Evolutionary conservation across 2,113 vertebrate species (phyloP).

Genomic region (Lethenteron reissneri): DNA sequence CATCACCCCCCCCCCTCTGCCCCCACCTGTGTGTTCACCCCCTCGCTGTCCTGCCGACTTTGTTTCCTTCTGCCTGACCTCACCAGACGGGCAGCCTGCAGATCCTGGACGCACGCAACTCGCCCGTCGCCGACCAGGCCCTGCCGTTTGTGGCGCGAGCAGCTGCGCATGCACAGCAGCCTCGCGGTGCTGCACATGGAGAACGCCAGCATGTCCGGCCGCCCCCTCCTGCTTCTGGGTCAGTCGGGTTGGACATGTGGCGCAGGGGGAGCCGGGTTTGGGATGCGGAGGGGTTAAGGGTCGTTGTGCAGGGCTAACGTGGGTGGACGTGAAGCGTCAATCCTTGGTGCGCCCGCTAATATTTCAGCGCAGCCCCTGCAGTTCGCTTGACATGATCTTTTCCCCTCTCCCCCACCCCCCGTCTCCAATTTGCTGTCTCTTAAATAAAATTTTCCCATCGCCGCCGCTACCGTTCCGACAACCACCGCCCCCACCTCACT

Average conservation of each 20-base stretch:
- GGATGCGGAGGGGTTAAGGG: too few species aligned
- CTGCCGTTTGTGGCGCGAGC: constrained; percentile 74
- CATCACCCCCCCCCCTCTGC: too few species aligned
- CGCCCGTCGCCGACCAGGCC: constrained; percentile 58
- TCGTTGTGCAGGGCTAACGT: too few species aligned
- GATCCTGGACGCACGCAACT: constrained; percentile 63
- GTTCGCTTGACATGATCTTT: not conserved
- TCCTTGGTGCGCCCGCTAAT: not conserved
- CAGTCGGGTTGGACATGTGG: not conserved
- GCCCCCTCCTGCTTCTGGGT: constrained; percentile 77
- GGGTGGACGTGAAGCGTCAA: too few species aligned
- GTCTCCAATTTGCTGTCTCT: not conserved
- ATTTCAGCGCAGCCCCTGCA: not conserved
- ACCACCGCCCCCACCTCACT: not conserved
- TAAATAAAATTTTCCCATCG: not conserved
- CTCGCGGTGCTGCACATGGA: constrained; percentile 64
- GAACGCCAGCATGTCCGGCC: constrained; percentile 46
- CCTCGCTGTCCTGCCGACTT: not conserved
- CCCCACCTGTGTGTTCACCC: too few species aligned
- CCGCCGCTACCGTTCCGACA: not conserved
- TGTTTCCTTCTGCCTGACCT: not conserved
- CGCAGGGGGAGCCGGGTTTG: too few species aligned
- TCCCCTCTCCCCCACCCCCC: not conserved
- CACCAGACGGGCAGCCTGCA: constrained; percentile 69
- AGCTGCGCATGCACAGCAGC: constrained; percentile 68